Evolutionary conservation across 2,113 vertebrate genomes (phyloP).

Genomic region (Cyanoliseus patagonus): DNA sequence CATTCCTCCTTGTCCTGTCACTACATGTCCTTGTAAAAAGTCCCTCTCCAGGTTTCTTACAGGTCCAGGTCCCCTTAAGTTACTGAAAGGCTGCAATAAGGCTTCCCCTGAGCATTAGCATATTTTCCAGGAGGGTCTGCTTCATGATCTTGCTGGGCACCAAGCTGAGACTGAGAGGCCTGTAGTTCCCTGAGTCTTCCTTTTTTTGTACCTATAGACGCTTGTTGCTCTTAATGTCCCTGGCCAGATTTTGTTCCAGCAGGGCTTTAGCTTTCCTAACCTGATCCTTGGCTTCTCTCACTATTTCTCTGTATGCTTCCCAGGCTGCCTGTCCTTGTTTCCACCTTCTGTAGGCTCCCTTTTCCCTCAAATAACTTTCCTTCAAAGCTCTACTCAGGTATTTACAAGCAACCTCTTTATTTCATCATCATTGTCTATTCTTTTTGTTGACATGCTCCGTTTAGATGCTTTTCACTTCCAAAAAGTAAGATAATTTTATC

Average conservation of each 20-base stretch:
- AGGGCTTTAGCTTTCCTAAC: background rate
- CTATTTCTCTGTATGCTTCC: background rate
- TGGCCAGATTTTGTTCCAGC: background rate
- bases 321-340: background rate
- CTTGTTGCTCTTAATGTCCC: background rate
- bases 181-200: background rate
- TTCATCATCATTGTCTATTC: background rate
- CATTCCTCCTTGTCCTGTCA: background rate
- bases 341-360: background rate
- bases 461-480: background rate
- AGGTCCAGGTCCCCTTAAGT: background rate
- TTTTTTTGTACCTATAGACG: background rate
- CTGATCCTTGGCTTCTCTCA: background rate
- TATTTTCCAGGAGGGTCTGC: background rate
- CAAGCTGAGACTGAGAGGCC: background rate
- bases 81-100: background rate
- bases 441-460: background rate
- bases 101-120: background rate
- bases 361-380: background rate
- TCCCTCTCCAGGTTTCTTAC: background rate
- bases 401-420: background rate
- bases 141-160: background rate
- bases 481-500: background rate
- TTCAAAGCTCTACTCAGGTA: background rate
- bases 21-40: background rate